Percentiles rank a stretch among this genome's conserved stretches.
These are phyloP conservation scores for Athene cunicularia DNA, from an alignment of 2,113 vertebrate genomes.

Conservation along the genomic window DNA sequence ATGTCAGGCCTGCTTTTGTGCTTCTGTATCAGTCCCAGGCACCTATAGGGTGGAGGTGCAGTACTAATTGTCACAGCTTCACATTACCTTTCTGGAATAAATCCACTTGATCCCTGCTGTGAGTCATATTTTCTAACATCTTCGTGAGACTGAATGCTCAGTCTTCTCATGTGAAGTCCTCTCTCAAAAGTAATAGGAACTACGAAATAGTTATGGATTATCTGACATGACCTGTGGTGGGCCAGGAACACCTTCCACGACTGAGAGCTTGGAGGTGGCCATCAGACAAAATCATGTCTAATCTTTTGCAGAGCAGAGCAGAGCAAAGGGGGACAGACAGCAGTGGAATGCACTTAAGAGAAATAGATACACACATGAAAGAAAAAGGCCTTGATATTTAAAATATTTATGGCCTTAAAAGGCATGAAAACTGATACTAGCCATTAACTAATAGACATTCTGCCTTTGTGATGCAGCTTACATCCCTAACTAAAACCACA, in stretches of 20 bases:
- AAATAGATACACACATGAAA: slow-evolving; percentile 81
- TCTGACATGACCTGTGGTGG: background rate
- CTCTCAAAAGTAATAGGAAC: background rate
- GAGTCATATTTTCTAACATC: background rate
- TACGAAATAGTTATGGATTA: background rate
- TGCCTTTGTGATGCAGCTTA: slow-evolving; percentile 86
- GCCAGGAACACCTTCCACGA: background rate
- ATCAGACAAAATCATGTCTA: slow-evolving; percentile 68
- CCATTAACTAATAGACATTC: slow-evolving; percentile 82
- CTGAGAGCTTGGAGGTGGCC: slow-evolving; percentile 18
- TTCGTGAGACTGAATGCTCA: background rate
- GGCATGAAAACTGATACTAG: slow-evolving; percentile 95
- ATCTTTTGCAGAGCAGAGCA: slow-evolving; percentile 63
- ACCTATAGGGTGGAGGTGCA: background rate
- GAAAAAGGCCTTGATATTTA: slow-evolving; percentile 88
- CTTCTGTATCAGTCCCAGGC: background rate
- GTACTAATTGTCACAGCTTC: background rate
- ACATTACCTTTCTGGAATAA: background rate
- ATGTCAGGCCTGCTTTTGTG: background rate
- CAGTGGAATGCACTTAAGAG: slow-evolving; percentile 81
- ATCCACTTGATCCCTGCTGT: background rate
- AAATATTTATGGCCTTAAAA: slow-evolving; percentile 91
- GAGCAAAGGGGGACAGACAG: slow-evolving; percentile 69
- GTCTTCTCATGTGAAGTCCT: background rate
- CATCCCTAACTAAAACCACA: slow-evolving; percentile 93